Evolutionary conservation across 2,888 invertebrate genomes (phyloP), one percentile per base, ranked within the genome.

Genomic region (Empis stercorea): DNA sequence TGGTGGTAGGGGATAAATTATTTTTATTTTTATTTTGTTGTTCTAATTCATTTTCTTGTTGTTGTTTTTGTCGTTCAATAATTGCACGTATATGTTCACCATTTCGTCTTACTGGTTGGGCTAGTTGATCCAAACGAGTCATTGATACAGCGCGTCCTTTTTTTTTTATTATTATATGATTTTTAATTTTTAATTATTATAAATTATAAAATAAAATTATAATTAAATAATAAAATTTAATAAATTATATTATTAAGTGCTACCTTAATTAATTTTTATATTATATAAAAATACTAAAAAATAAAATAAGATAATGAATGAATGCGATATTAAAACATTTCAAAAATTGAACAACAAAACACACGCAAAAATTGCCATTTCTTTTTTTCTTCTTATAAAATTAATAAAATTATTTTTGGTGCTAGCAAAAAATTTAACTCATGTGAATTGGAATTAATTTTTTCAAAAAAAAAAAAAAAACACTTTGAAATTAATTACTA

Each of bases 91-190:
- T 65, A 57, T 70, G 70, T 54, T 70, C 70, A 46, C 70, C 70
- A 59, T 70, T 66, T 47, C 75, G 75, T 59, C 76, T 73, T 59
- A 83, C 75, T 56, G 85, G 84, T 71, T 79, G 80, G 59, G 85
- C 77, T 70, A 85, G 76, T 68, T 83, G 81, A 79, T 92, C 92
- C 75, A 92, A 80, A 60, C 92, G 83, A 64, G 89, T 86, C 89
- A 92, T 89, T 70, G 89, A 89, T 75, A 85, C 85, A 64, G 91
- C 89, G 79, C 91, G 88, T 80, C 84, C 84, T 83, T 56, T 53
- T 52, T 51, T 47, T 41, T 38, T 47, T 43, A 17, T 37, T 32
- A 43, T 36, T 34, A 30, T 17, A n/a, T n/a, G n/a, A n/a, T n/a
- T n/a, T n/a, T n/a, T n/a, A n/a, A n/a, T n/a, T n/a, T n/a, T n/a